Evolutionary conservation across 1,140 invertebrate genomes (phyloP).

Genomic region (Aphelinus certus): DNA sequence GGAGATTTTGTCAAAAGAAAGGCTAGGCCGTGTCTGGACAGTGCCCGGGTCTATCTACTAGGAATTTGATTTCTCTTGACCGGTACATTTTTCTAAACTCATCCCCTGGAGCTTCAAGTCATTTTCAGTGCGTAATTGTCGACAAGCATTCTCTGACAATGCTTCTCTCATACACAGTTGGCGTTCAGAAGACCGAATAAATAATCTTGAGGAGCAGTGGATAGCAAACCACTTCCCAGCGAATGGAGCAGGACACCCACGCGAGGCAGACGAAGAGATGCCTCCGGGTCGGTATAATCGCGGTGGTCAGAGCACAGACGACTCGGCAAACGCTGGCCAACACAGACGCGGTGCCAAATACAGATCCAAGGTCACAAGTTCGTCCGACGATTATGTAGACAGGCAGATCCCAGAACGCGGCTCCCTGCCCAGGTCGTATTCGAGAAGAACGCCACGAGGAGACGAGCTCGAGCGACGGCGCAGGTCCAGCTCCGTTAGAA

Average conservation of each 20-base stretch:
- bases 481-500: conserved; percentile 36
- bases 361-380: conserved; percentile 53
- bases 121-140: no score
- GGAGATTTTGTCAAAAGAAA: no score
- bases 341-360: conserved; percentile 43
- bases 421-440: conserved; percentile 25
- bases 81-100: no score
- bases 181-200: conserved; percentile 58
- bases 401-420: conserved; percentile 1
- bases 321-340: conserved; percentile 32
- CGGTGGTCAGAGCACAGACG: conserved; percentile 55
- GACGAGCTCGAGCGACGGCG: conserved; percentile 17
- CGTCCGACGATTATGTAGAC: conserved; percentile 58
- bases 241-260: conserved; percentile 36
- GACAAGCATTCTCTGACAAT: no score
- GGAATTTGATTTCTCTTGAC: no score
- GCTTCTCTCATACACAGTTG: conserved; percentile 35
- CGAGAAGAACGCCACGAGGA: neutral
- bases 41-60: no score
- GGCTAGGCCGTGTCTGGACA: no score
- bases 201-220: conserved; percentile 53
- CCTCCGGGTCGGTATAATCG: conserved; percentile 8
- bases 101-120: no score
- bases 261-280: conserved; percentile 52
- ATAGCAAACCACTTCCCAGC: conserved; percentile 47